Percentiles rank a stretch among this genome's conserved stretches.
These are phyloP conservation scores for Campoplex capitator DNA, from an alignment of 2,888 invertebrate genomes.

Conservation along the genomic window DNA sequence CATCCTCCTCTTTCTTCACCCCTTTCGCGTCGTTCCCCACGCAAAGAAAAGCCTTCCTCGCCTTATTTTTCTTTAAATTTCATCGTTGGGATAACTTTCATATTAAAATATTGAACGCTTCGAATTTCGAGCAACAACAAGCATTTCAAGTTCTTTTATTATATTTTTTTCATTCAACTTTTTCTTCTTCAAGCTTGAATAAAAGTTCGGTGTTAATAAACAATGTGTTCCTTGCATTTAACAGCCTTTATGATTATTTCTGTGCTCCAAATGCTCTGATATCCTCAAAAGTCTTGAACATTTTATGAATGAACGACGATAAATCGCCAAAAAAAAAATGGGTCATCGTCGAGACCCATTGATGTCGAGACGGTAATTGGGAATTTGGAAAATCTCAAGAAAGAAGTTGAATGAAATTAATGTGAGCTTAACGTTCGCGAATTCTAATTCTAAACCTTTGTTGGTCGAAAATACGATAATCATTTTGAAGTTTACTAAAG, in stretches of 20 bases:
- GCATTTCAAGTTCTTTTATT: neutral
- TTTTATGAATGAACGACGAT: neutral
- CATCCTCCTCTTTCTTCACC: constrained; percentile 14
- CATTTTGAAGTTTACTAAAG: neutral
- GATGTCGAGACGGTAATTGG: neutral
- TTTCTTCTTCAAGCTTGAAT: neutral
- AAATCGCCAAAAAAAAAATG: neutral
- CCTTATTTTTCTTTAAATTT: constrained; percentile 66
- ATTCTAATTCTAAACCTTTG: too few species aligned
- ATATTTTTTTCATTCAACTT: neutral
- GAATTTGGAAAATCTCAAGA: neutral
- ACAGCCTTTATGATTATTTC: neutral
- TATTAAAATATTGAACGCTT: constrained; percentile 25
- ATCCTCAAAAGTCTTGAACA: neutral
- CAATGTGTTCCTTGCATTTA: neutral
- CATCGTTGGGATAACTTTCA: constrained; percentile 56
- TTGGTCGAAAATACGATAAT: neutral
- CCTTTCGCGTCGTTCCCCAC: constrained; percentile 41
- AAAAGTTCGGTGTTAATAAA: neutral
- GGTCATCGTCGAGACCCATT: neutral
- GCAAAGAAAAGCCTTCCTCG: constrained; percentile 28
- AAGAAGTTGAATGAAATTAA: too few species aligned
- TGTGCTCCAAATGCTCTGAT: neutral
- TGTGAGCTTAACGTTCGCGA: too few species aligned
- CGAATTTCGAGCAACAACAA: neutral